phyloP scores from a whole-genome alignment of 2,113 vertebrate species.

The Clinocottus analis region DNA sequence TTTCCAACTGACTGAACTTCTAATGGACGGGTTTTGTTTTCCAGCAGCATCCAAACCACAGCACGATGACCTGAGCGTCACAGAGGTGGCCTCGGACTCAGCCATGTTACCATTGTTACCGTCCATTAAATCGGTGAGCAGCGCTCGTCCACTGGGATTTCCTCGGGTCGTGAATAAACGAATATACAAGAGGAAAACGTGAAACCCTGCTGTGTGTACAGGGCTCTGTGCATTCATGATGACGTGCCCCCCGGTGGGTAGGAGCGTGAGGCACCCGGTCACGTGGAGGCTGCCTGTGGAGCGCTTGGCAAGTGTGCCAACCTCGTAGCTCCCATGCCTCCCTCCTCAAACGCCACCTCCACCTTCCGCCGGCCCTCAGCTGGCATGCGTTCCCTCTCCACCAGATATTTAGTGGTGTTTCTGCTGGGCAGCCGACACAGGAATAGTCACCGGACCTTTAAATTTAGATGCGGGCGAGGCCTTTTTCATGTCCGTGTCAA shows the following conservation, averaged over 20 bases:
- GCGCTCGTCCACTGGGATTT: not conserved
- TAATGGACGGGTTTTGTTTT: slow-evolving; percentile 35
- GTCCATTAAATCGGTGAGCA: not conserved
- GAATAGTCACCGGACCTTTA: slow-evolving; percentile 50
- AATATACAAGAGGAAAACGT: not conserved
- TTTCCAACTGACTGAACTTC: slow-evolving; percentile 23
- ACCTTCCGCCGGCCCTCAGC: slow-evolving; percentile 26
- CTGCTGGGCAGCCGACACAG: slow-evolving; percentile 36
- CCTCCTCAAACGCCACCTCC: slow-evolving; percentile 40
- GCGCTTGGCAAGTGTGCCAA: slow-evolving; percentile 10
- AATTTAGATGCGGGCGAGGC: slow-evolving; percentile 37
- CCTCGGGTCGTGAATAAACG: not conserved
- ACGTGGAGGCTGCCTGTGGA: not conserved
- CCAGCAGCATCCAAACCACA: not conserved
- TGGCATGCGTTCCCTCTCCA: slow-evolving; percentile 52
- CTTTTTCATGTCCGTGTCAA: slow-evolving; percentile 29
- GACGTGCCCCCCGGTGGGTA: not conserved
- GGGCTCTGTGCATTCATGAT: not conserved
- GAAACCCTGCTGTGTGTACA: not conserved
- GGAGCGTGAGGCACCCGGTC: not conserved
- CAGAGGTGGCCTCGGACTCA: slow-evolving; percentile 1
- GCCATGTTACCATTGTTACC: not conserved
- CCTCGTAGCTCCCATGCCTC: slow-evolving; percentile 42
- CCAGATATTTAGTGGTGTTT: slow-evolving; percentile 57
- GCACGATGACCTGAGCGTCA: not conserved